phyloP scores from a whole-genome alignment of 2,113 vertebrate species.

The Oenanthe oenanthe region DNA sequence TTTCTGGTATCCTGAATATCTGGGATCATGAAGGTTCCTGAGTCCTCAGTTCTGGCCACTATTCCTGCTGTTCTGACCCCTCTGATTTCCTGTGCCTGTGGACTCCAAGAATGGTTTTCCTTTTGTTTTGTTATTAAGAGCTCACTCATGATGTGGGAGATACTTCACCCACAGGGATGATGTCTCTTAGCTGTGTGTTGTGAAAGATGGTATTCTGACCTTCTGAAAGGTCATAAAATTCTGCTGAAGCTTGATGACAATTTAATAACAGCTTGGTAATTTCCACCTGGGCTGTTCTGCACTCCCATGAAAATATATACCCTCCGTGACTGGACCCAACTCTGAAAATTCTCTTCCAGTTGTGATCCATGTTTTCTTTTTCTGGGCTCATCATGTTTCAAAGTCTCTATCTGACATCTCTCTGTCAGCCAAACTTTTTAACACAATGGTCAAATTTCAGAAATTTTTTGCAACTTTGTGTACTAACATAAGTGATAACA shows the following conservation, averaged over 20 bases:
- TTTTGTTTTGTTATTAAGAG: not conserved
- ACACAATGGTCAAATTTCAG: not conserved
- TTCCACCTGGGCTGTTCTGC: not conserved
- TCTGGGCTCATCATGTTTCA: not conserved
- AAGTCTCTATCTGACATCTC: not conserved
- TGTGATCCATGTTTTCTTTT: not conserved
- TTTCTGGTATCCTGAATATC: not conserved
- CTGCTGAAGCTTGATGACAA: not conserved
- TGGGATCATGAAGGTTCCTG: not conserved
- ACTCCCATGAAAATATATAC: not conserved
- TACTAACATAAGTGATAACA: not conserved
- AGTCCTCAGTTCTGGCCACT: not conserved
- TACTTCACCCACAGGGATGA: not conserved
- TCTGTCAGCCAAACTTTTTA: not conserved
- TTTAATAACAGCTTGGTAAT: not conserved
- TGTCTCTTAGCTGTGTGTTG: not conserved
- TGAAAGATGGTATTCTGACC: not conserved
- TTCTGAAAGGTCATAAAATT: not conserved
- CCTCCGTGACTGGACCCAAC: fast-evolving
- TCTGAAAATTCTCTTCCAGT: not conserved
- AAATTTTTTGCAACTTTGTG: not conserved
- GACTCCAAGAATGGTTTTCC: not conserved
- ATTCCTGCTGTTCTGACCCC: not conserved
- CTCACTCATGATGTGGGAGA: not conserved
- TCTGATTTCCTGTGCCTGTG: not conserved